Evolutionary conservation across 2,113 vertebrate species (phyloP).

Genomic region (Notiomystis cincta): DNA sequence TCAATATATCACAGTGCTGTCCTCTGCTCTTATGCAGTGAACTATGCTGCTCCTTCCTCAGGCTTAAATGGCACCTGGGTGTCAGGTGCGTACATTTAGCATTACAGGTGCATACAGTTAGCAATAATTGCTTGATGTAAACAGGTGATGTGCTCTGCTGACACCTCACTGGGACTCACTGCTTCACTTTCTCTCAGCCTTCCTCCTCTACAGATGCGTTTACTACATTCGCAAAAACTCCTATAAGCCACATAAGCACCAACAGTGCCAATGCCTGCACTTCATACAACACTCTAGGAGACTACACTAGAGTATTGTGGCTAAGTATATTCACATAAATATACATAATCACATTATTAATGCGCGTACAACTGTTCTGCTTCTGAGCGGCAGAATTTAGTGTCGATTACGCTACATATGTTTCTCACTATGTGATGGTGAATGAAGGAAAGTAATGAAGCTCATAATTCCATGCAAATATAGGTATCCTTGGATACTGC

Average conservation of each 20-base stretch:
- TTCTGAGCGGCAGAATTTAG: constrained; percentile 19
- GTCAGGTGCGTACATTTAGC: background rate
- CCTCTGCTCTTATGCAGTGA: background rate
- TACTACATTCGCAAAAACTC: background rate
- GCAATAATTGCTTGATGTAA: background rate
- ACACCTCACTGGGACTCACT: background rate
- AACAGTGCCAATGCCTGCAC: background rate
- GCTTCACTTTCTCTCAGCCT: background rate
- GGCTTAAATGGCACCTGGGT: background rate
- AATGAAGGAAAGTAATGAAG: constrained; percentile 47
- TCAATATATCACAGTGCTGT: background rate
- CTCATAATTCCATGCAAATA: constrained; percentile 30
- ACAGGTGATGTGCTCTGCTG: background rate
- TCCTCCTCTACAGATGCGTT: background rate
- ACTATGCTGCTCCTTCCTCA: background rate
- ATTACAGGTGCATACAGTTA: background rate
- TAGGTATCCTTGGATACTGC: constrained; percentile 41
- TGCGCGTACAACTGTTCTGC: background rate
- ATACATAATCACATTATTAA: background rate
- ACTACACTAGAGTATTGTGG: background rate
- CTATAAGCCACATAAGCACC: background rate
- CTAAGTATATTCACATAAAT: background rate
- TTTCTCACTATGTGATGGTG: background rate
- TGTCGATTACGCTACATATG: background rate
- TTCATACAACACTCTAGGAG: background rate